A percentile compares a stretch with the other conserved stretches of the same genome.
These are phyloP conservation scores for Catostomus latipinnis DNA, from an alignment of 2,797 vertebrate species.

Conservation along the genomic window DNA sequence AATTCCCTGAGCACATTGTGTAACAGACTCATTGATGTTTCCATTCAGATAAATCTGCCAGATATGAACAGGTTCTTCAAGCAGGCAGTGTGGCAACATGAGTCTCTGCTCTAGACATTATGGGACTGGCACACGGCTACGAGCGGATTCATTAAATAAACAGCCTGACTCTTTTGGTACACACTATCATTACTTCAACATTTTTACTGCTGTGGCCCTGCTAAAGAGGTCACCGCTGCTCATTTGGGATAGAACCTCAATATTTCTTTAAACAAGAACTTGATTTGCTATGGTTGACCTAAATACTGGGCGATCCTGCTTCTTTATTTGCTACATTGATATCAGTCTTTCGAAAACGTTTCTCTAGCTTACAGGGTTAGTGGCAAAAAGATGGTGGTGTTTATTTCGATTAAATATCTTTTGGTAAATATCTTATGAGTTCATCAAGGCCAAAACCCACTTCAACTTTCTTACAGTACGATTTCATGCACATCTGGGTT, in stretches of 20 bases:
- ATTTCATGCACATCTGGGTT: background rate
- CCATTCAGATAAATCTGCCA: slow-evolving; percentile 18
- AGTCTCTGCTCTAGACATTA: slow-evolving; percentile 6
- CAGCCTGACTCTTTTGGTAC: slow-evolving; percentile 5
- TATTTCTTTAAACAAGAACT: background rate
- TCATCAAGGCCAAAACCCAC: background rate
- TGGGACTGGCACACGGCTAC: slow-evolving; percentile 3
- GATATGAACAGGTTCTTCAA: slow-evolving; percentile 19
- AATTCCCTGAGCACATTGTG: slow-evolving; percentile 15
- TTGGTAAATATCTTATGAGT: background rate
- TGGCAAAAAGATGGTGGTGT: background rate
- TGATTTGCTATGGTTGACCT: slow-evolving; percentile 1
- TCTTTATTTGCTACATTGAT: background rate
- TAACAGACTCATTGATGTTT: slow-evolving; percentile 28
- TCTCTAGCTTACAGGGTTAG: background rate
- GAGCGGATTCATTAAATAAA: background rate
- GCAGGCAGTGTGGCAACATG: slow-evolving; percentile 5
- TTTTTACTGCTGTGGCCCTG: background rate
- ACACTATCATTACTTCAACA: slow-evolving; percentile 6
- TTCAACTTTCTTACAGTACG: background rate
- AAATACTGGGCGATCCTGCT: background rate
- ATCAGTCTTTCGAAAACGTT: background rate
- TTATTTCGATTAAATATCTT: background rate
- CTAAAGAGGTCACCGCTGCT: background rate
- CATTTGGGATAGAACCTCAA: slow-evolving; percentile 7